Evolutionary conservation across 1,140 invertebrate species (phyloP).

Genomic region (Hyposmocoma kahamanoa): DNA sequence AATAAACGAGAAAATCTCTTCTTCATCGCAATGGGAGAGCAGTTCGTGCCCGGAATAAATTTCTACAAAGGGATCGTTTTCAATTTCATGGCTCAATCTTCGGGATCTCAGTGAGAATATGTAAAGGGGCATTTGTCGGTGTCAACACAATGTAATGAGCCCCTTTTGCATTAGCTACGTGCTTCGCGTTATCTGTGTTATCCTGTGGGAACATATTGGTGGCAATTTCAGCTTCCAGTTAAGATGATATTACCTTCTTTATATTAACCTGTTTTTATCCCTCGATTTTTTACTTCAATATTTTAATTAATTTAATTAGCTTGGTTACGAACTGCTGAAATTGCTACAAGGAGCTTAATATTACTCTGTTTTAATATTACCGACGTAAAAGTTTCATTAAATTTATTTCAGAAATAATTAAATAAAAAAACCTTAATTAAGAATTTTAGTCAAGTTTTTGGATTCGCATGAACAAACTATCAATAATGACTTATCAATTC

Average conservation of each 20-base stretch:
- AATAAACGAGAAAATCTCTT: slow-evolving; percentile 70
- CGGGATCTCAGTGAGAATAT: slow-evolving; percentile 69
- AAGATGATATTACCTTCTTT: slow-evolving; percentile 9
- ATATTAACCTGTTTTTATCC: no score
- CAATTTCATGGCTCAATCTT: slow-evolving; percentile 73
- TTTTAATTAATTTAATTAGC: no score
- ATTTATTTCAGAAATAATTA: no score
- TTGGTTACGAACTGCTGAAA: no score
- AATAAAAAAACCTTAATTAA: no score
- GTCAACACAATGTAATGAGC: slow-evolving; percentile 69
- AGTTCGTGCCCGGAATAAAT: slow-evolving; percentile 71
- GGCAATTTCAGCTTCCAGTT: slow-evolving; percentile 6
- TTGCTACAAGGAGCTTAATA: no score
- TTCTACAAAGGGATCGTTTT: slow-evolving; percentile 72
- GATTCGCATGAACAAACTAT: no score
- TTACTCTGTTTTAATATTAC: no score
- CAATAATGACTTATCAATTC: no score
- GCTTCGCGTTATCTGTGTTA: slow-evolving; percentile 19
- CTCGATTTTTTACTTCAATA: no score
- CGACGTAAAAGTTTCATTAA: no score
- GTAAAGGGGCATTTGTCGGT: slow-evolving; percentile 70
- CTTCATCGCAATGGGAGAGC: slow-evolving; percentile 54
- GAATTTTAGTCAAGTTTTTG: no score
- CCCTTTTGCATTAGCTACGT: slow-evolving; percentile 48
- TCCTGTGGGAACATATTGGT: slow-evolving; percentile 2